These are phyloP conservation scores for Diabrotica undecimpunctata DNA, from an alignment of 1,140 invertebrate species.

Conservation along the genomic window DNA sequence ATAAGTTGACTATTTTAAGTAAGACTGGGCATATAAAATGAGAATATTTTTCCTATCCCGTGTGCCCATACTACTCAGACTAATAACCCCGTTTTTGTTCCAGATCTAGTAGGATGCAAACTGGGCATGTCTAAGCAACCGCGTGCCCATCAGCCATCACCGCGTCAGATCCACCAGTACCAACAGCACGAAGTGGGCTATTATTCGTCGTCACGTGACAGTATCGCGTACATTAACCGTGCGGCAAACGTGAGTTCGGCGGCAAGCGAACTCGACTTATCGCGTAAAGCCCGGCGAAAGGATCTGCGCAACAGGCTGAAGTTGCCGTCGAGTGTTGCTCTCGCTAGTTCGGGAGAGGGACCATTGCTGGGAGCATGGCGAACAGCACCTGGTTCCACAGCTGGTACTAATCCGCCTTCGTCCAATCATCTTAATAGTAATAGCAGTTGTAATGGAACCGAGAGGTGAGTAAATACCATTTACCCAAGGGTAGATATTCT, in stretches of 20 bases:
- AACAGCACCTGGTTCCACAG: constrained; percentile 58
- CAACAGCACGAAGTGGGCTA: constrained; percentile 48
- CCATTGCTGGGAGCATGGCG: constrained; percentile 55
- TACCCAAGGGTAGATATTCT: not conserved
- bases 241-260: constrained; percentile 58
- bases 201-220: constrained; percentile 70
- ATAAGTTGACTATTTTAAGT: too few relatives aligned
- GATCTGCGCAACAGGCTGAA: constrained; percentile 65
- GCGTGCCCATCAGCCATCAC: constrained; percentile 38
- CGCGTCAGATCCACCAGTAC: constrained; percentile 35
- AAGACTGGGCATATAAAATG: too few relatives aligned
- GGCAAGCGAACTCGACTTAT: constrained; percentile 71
- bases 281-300: constrained; percentile 59
- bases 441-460: constrained; percentile 62
- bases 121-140: constrained; percentile 56
- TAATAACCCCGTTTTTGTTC: constrained; percentile 14
- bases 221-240: constrained; percentile 65
- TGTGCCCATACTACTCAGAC: too few relatives aligned
- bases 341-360: constrained; percentile 57
- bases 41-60: too few relatives aligned
- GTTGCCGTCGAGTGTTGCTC: constrained; percentile 52
- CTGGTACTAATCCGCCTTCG: constrained; percentile 56
- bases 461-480: constrained; percentile 50
- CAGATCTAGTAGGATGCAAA: constrained; percentile 65
- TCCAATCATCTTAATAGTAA: constrained; percentile 62